Evolutionary conservation across 2,888 invertebrate species (phyloP).

Genomic region (Epistrophe grossulariae): DNA sequence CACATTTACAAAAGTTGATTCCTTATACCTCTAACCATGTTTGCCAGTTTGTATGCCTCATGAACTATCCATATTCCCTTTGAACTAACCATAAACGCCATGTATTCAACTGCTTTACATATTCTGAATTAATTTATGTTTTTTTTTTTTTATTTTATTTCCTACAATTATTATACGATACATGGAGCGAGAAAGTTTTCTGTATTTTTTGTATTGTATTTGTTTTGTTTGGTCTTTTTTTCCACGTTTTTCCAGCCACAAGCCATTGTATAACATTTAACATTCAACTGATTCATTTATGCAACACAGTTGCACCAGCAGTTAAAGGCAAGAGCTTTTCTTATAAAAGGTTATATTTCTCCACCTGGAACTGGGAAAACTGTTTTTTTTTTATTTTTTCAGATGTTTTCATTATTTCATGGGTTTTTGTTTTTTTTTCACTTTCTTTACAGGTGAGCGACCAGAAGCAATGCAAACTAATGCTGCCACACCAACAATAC

Average conservation of each 20-base stretch:
- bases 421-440: slow-evolving; percentile 57
- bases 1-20: no score
- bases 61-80: no score
- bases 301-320: slow-evolving; percentile 54
- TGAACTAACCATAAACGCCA: slow-evolving; percentile 14
- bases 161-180: slow-evolving; percentile 18
- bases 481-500: slow-evolving; percentile 84
- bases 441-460: slow-evolving; percentile 88
- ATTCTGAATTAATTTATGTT: slow-evolving; percentile 32
- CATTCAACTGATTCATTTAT: slow-evolving; percentile 55
- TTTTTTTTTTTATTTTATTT: slow-evolving; percentile 10
- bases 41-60: no score
- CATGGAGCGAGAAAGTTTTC: slow-evolving; percentile 26
- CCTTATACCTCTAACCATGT: no score
- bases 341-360: slow-evolving; percentile 20
- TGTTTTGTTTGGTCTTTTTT: neutral
- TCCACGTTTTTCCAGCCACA: slow-evolving; percentile 68
- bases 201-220: slow-evolving; percentile 9
- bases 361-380: slow-evolving; percentile 42
- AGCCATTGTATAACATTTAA: slow-evolving; percentile 76
- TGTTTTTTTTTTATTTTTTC: slow-evolving; percentile 76
- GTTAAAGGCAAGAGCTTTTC: slow-evolving; percentile 58
- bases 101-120: slow-evolving; percentile 4
- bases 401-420: slow-evolving; percentile 71
- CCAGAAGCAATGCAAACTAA: slow-evolving; percentile 93